Conservation (phyloP, 2,888 invertebrate genomes). For the Campoplex capitator region DNA sequence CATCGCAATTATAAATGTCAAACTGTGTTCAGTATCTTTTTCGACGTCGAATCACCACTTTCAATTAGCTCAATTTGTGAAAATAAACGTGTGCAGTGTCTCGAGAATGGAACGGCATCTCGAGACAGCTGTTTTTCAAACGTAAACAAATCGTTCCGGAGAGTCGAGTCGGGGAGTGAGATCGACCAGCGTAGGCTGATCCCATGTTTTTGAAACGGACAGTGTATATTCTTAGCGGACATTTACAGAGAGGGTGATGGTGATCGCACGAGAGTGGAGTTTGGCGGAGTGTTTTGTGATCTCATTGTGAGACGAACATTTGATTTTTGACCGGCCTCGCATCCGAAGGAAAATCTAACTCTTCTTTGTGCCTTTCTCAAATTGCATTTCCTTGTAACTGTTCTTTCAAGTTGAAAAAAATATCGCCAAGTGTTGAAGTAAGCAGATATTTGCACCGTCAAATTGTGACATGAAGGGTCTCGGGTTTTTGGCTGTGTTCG, state of each 20-base stretch:
- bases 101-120: not conserved
- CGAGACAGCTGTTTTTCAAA: slow-evolving; percentile 12
- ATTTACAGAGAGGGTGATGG: slow-evolving; percentile 22
- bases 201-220: slow-evolving; percentile 24
- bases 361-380: not conserved
- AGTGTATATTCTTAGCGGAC: slow-evolving; percentile 24
- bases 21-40: not conserved
- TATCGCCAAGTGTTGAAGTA: not conserved
- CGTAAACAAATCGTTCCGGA: slow-evolving; percentile 24
- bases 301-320: slow-evolving; percentile 16
- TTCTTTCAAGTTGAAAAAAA: not conserved
- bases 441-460: not conserved
- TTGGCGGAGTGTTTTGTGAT: slow-evolving; percentile 37
- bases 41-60: not conserved
- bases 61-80: not conserved
- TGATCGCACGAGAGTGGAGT: not conserved
- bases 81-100: too few species aligned
- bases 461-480: slow-evolving; percentile 54
- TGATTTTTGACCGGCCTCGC: slow-evolving; percentile 21
- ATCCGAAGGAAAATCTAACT: not conserved
- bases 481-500: slow-evolving; percentile 57
- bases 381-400: not conserved
- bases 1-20: not conserved
- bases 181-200: not conserved
- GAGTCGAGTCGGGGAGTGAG: not conserved